These are phyloP conservation scores for Labia minor DNA, from an alignment of 2,888 invertebrate genomes.

Conservation along the genomic window DNA sequence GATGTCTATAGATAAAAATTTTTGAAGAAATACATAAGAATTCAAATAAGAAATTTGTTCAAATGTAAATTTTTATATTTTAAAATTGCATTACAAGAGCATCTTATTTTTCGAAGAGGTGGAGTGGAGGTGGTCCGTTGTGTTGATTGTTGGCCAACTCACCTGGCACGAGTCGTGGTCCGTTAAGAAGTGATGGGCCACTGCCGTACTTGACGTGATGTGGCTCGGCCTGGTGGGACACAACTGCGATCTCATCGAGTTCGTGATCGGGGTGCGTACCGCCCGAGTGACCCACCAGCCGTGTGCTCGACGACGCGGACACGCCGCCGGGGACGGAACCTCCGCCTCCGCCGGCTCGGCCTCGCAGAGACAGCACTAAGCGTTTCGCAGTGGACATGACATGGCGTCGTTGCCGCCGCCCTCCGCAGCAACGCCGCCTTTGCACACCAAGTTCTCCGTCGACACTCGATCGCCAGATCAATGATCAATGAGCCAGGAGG, in stretches of 20 bases:
- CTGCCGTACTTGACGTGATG: slow-evolving; percentile 47
- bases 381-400: slow-evolving; percentile 53
- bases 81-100: too few relatives aligned
- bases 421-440: slow-evolving; percentile 16
- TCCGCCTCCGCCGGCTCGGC: slow-evolving; percentile 36
- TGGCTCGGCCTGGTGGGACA: slow-evolving; percentile 46
- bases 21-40: too few relatives aligned
- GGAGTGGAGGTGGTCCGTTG: too few relatives aligned
- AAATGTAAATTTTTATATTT: too few relatives aligned
- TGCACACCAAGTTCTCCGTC: neutral
- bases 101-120: too few relatives aligned
- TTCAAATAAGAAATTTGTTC: too few relatives aligned
- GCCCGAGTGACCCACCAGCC: slow-evolving; percentile 22
- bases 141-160: slow-evolving; percentile 26
- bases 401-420: slow-evolving; percentile 28
- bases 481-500: neutral
- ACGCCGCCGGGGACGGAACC: slow-evolving; percentile 33
- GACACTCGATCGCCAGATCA: neutral
- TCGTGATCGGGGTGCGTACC: slow-evolving; percentile 38
- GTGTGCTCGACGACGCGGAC: slow-evolving; percentile 23
- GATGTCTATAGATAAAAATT: too few relatives aligned
- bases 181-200: slow-evolving; percentile 45
- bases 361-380: slow-evolving; percentile 49
- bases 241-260: slow-evolving; percentile 56
- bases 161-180: slow-evolving; percentile 50